Evolutionary conservation across 2,888 invertebrate genomes (phyloP).

Genomic region (Parasteatoda lunata): DNA sequence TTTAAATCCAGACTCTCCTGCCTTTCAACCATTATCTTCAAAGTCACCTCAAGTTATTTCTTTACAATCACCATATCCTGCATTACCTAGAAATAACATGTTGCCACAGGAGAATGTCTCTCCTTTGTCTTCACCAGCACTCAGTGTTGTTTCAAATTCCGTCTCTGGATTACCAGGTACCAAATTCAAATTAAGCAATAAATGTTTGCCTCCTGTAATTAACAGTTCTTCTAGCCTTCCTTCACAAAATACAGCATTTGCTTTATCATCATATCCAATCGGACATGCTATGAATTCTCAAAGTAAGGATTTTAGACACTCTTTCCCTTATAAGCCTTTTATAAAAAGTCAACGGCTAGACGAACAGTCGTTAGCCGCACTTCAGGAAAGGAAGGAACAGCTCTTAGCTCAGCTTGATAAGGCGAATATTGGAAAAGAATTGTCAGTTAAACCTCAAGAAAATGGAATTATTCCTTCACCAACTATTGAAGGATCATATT

Average conservation of each 20-base stretch:
- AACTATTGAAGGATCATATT: constrained; percentile 19
- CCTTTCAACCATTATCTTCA: constrained; percentile 60
- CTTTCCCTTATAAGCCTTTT: constrained; percentile 16
- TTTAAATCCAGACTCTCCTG: constrained; percentile 65
- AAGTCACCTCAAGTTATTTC: constrained; percentile 31
- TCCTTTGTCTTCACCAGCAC: constrained; percentile 25
- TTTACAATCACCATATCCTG: constrained; percentile 20
- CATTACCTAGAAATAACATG: constrained; percentile 20
- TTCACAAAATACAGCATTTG: constrained; percentile 26
- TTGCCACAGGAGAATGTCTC: constrained; percentile 27
- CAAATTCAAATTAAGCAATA: constrained; percentile 37
- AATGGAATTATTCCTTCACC: constrained; percentile 33
- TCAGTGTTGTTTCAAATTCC: constrained; percentile 53
- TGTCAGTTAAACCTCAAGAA: constrained; percentile 16
- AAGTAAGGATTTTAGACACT: constrained; percentile 2
- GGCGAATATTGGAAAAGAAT: not conserved
- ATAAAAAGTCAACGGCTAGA: constrained; percentile 53
- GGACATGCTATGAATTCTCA: constrained; percentile 31
- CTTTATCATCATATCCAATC: constrained; percentile 21
- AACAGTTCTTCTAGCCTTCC: constrained; percentile 26
- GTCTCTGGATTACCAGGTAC: constrained; percentile 30
- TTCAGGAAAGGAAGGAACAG: constrained; percentile 80
- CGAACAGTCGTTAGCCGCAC: constrained; percentile 76
- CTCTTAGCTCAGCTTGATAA: constrained; percentile 79
- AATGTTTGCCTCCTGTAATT: constrained; percentile 16